Percentiles rank a stretch among this genome's conserved stretches.
Conservation (phyloP, 2,797 vertebrate genomes). For the Parauchenoglanis punctatus region DNA sequence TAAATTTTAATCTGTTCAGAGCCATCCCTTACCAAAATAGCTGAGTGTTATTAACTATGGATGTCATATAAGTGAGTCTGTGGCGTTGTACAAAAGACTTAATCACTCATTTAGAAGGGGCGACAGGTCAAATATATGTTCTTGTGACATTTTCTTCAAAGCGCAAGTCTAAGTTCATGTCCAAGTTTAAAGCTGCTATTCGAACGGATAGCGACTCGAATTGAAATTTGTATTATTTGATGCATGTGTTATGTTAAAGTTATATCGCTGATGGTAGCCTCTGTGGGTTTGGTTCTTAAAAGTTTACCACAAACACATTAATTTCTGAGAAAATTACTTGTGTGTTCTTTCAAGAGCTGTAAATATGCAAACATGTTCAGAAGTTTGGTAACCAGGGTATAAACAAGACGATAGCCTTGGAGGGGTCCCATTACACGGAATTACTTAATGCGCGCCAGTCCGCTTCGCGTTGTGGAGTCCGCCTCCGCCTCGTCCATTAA, state of each 20-base stretch:
- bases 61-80: slow-evolving; percentile 54
- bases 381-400: too few species aligned
- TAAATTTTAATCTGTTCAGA: slow-evolving; percentile 53
- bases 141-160: neutral
- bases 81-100: slow-evolving; percentile 60
- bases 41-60: slow-evolving; percentile 50
- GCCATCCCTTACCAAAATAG: slow-evolving; percentile 49
- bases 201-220: neutral
- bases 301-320: too few species aligned
- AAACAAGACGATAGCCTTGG: too few species aligned
- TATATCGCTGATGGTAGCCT: neutral
- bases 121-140: neutral
- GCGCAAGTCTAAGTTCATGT: neutral
- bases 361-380: too few species aligned
- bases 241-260: neutral
- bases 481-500: too few species aligned
- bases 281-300: neutral
- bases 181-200: neutral
- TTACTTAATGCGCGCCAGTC: too few species aligned
- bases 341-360: too few species aligned
- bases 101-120: slow-evolving; percentile 69
- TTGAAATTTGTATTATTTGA: neutral
- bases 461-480: too few species aligned
- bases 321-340: too few species aligned
- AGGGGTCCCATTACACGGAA: too few species aligned